These are phyloP conservation scores for Athene noctua DNA, from an alignment of 2,113 vertebrate genomes.

Conservation along the genomic window DNA sequence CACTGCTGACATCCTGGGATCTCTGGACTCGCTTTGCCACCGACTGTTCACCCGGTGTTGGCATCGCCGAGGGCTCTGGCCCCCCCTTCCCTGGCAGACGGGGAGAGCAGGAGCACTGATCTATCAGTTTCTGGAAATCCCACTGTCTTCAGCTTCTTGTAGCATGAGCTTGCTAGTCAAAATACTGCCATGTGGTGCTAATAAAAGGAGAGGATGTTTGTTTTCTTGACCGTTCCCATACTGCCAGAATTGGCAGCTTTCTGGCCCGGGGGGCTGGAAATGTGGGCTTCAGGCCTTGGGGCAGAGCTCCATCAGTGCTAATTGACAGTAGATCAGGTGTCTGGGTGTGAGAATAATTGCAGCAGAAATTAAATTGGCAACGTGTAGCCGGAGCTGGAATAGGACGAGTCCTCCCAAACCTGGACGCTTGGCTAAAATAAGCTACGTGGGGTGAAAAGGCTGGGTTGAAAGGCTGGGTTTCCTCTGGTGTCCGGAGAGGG, in stretches of 20 bases:
- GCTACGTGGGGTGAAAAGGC: rapidly evolving
- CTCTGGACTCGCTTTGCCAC: not conserved
- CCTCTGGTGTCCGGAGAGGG: not conserved
- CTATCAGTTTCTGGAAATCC: not conserved
- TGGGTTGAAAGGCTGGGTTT: not conserved
- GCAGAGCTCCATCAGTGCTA: not conserved
- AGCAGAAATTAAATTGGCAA: not conserved
- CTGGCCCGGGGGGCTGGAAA: not conserved
- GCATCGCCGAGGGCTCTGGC: rapidly evolving
- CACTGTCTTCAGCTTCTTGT: not conserved
- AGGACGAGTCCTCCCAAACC: not conserved
- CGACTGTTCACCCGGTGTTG: rapidly evolving
- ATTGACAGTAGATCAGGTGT: not conserved
- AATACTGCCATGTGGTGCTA: not conserved
- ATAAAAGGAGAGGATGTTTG: constrained; percentile 24
- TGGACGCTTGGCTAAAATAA: not conserved
- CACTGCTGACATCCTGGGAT: rapidly evolving
- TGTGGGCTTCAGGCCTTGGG: not conserved
- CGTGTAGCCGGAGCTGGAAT: rapidly evolving
- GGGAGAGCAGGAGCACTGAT: not conserved
- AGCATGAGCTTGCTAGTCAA: not conserved
- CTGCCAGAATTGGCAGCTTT: not conserved
- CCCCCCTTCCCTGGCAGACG: rapidly evolving
- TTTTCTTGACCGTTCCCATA: not conserved
- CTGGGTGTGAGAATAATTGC: not conserved